Percentiles rank a stretch among this genome's conserved stretches.
phyloP scores from a whole-genome alignment of 2,888 invertebrate genomes.

The Cyclophora punctaria region DNA sequence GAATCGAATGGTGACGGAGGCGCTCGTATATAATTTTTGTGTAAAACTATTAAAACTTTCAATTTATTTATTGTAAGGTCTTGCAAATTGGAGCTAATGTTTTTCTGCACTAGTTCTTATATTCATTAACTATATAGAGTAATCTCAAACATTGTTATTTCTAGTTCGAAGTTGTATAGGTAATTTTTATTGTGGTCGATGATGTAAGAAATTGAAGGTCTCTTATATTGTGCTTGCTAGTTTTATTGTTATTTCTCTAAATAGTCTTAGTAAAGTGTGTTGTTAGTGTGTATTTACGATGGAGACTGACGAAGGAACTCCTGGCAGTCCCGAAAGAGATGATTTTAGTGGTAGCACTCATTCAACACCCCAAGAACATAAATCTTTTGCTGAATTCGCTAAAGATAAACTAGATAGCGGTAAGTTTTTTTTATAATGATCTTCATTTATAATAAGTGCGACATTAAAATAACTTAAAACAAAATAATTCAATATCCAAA shows the following conservation, averaged over 20 bases:
- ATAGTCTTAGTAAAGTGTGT: conserved; percentile 14
- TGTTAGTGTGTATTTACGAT: conserved; percentile 29
- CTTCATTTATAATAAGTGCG: neutral
- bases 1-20: conserved; percentile 57
- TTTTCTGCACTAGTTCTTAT: no score
- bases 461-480: no score
- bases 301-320: conserved; percentile 52
- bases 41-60: no score
- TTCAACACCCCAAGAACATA: conserved; percentile 66
- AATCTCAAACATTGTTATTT: no score
- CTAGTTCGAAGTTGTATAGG: no score
- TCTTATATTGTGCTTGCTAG: conserved; percentile 35
- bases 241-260: conserved; percentile 34
- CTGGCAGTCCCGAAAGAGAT: conserved; percentile 52
- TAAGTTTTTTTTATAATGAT: conserved; percentile 24
- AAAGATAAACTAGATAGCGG: conserved; percentile 69
- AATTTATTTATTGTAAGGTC: no score
- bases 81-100: no score
- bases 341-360: conserved; percentile 60
- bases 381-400: conserved; percentile 65
- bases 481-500: no score
- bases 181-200: conserved; percentile 53
- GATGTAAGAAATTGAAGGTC: conserved; percentile 69
- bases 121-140: no score
- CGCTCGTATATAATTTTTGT: conserved; percentile 16